Base-by-base conservation (phyloP, 2,888 invertebrate species). In the Hypena proboscidalis region DNA sequence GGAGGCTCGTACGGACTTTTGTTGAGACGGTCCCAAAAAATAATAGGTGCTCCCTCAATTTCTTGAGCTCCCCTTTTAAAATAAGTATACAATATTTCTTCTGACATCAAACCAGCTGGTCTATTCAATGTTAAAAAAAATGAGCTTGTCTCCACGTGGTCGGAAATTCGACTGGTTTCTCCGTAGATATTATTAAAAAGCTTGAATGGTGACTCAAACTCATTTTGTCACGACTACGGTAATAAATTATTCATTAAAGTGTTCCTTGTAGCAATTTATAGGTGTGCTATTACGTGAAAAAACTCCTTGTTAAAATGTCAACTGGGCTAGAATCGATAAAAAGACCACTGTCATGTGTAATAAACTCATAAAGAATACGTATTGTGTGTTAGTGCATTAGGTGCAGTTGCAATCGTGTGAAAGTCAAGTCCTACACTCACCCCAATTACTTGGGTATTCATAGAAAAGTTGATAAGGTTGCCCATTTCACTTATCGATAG, bases 41-140 rank as follows among this genome's bases (percentile, higher is more conserved):
- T 52, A 78, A 80, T 79, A 75, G 75, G 65, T 54, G 75, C 70
- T 77, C 80, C 84, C 82, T 82, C 79, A 71, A 81, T 80, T 60
- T 59, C 80, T 83, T 78, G 63, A 67, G 74, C 66, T 68, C 78
- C 83, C 80, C 80, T 80, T 76, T 70, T 74, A 74, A 61, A 34
- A 39, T 39, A 45, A 83, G 62, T 80, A 76, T 78, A 83, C 82
- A 83, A 79, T 82, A 79, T 84, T 83, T 80, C 84, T 80, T 82
- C 71, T 72, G 77, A 64, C 74, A 74, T 73, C 70, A 74, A 80
- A 85, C 85, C 89, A 90, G 87, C 88, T 89, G 90, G 83, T 80
- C 84, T 83, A 84, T 89, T 86, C 70, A 89, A 74, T 59, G 54
- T 51, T 68, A 75, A 77, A 43, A 26, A 54, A 57, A 61, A 63